These are phyloP conservation scores for Drosophila barbarae DNA, from an alignment of 2,888 invertebrate species.

Conservation along the genomic window DNA sequence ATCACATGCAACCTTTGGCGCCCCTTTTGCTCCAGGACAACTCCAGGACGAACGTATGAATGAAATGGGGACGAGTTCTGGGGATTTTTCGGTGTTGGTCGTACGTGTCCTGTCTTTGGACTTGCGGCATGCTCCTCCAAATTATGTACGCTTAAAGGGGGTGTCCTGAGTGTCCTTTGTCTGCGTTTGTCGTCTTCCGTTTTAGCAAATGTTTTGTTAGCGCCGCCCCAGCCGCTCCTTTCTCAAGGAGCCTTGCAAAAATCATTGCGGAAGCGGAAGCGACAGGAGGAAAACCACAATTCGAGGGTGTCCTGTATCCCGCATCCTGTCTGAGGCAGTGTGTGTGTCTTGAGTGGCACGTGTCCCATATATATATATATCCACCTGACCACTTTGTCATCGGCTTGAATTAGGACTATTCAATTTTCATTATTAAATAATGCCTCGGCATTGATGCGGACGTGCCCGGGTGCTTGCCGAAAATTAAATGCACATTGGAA, in stretches of 20 bases:
- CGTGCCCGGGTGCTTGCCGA: constrained; percentile 44
- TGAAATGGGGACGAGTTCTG: constrained; percentile 28
- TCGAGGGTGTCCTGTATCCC: constrained; percentile 48
- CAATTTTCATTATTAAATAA: constrained; percentile 77
- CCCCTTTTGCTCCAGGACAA: constrained; percentile 6
- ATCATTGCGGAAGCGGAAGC: constrained; percentile 75
- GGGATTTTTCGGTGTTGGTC: constrained; percentile 55
- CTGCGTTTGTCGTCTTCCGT: constrained; percentile 69
- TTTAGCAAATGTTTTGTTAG: constrained; percentile 72
- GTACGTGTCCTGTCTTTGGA: constrained; percentile 58
- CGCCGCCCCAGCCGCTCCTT: constrained; percentile 42
- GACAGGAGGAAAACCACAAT: constrained; percentile 77
- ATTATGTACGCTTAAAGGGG: constrained; percentile 69
- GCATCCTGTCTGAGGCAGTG: constrained; percentile 8
- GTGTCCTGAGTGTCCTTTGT: constrained; percentile 45
- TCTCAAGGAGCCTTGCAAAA: constrained; percentile 61
- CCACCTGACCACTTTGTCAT: constrained; percentile 51
- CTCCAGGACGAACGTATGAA: constrained; percentile 2
- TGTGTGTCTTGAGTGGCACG: constrained; percentile 36
- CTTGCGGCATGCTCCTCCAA: constrained; percentile 42
- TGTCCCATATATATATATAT: constrained; percentile 41
- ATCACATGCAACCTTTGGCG: constrained; percentile 66
- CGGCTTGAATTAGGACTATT: constrained; percentile 68
- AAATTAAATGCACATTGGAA: constrained; percentile 55
- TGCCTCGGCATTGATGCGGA: constrained; percentile 52